phyloP scores from a whole-genome alignment of 1,140 invertebrate species.

The Pogonomyrmex californicus region DNA sequence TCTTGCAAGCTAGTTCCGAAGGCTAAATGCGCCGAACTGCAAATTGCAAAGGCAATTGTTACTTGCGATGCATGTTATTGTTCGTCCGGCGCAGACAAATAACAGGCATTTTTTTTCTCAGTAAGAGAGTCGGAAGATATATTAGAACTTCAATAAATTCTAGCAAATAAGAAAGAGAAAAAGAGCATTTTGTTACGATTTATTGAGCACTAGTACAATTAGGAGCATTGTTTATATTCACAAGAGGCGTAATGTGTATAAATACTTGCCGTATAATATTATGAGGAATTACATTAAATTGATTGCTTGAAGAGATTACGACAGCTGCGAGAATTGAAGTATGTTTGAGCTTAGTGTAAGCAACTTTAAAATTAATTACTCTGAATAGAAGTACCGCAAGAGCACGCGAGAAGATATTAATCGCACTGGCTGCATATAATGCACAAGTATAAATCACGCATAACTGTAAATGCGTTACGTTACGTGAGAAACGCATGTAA shows the following conservation, averaged over 20 bases:
- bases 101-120: neutral
- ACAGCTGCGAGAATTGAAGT: neutral
- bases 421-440: slow-evolving; percentile 26
- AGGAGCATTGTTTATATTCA: no score
- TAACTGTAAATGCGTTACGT: slow-evolving; percentile 48
- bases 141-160: slow-evolving; percentile 3
- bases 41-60: slow-evolving; percentile 39
- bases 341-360: neutral
- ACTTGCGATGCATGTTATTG: neutral
- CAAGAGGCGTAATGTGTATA: no score
- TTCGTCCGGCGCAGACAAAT: neutral
- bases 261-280: no score
- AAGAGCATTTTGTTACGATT: neutral
- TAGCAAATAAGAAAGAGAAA: neutral
- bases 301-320: neutral
- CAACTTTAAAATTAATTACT: slow-evolving; percentile 35
- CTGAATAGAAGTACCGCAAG: slow-evolving; percentile 9
- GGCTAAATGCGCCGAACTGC: neutral
- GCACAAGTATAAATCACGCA: slow-evolving; percentile 49
- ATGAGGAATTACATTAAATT: neutral
- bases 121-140: slow-evolving; percentile 24
- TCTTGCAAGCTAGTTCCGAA: slow-evolving; percentile 17
- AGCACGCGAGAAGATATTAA: slow-evolving; percentile 42
- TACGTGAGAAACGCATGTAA: slow-evolving; percentile 34
- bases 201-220: no score